These are phyloP conservation scores for Onychomys leucogaster DNA, from an alignment of 2,797 vertebrate genomes.

Conservation along the genomic window DNA sequence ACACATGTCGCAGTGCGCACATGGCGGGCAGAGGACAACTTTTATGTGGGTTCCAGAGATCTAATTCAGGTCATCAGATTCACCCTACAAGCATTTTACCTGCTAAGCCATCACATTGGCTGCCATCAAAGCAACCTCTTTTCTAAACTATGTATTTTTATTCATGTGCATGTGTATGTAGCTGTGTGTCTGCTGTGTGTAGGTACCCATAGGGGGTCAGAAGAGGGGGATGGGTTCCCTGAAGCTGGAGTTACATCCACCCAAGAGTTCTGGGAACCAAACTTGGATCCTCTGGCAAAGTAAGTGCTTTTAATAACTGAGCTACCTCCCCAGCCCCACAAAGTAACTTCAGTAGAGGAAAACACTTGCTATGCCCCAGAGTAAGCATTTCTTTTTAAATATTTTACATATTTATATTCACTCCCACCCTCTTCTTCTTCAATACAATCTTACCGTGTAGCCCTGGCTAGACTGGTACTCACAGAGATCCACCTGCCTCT, in stretches of 20 bases:
- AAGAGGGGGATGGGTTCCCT: background rate
- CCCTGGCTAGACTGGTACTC: background rate
- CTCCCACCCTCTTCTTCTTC: background rate
- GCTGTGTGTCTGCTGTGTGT: background rate
- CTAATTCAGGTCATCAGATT: background rate
- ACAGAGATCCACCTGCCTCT: background rate
- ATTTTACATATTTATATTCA: conserved; percentile 14
- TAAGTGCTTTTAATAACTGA: background rate
- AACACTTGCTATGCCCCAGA: background rate
- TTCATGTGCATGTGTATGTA: background rate
- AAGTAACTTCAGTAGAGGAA: background rate
- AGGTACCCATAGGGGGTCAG: background rate
- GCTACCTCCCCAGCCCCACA: background rate
- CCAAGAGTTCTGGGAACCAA: background rate
- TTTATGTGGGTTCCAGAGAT: background rate
- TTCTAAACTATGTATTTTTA: background rate
- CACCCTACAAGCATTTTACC: background rate
- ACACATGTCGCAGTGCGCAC: background rate
- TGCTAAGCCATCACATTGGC: background rate
- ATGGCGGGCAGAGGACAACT: background rate
- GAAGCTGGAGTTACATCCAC: background rate
- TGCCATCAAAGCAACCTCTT: background rate
- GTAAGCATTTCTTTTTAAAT: background rate
- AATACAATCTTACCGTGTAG: background rate
- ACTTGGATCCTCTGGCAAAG: background rate